phyloP scores from a whole-genome alignment of 2,113 vertebrate species.

The Siniperca chuatsi region DNA sequence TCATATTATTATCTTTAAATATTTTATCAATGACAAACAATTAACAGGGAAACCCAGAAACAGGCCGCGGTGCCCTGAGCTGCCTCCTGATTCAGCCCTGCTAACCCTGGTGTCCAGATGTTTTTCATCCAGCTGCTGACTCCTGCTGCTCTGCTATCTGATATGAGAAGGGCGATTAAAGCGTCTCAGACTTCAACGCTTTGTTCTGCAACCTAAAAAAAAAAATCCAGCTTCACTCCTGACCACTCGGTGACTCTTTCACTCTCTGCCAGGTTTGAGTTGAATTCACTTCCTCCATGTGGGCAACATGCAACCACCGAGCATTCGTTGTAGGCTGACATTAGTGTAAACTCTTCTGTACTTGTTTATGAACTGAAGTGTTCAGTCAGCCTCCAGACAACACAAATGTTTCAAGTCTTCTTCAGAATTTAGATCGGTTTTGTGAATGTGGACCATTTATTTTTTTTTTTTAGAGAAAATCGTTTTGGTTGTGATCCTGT shows the following conservation, averaged over 20 bases:
- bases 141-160: constrained; percentile 61
- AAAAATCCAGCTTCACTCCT: constrained; percentile 5
- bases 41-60: not conserved
- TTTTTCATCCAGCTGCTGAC: constrained; percentile 58
- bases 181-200: constrained; percentile 43
- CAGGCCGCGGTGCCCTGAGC: not conserved
- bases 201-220: constrained; percentile 24
- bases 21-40: not conserved
- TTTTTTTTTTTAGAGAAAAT: constrained; percentile 4
- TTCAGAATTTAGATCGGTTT: constrained; percentile 7
- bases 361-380: not conserved
- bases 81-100: not conserved
- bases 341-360: not conserved
- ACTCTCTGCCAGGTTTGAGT: constrained; percentile 21
- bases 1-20: not conserved
- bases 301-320: not conserved
- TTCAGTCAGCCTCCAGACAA: not conserved
- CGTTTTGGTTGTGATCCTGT: not conserved
- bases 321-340: not conserved
- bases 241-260: constrained; percentile 38
- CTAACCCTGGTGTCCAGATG: constrained; percentile 45
- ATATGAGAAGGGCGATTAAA: constrained; percentile 47
- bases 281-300: constrained; percentile 55
- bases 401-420: not conserved
- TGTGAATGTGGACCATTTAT: not conserved